Percentiles rank a stretch among this genome's conserved stretches.
Evolutionary conservation across 1,140 invertebrate genomes (phyloP).

Genomic region (Aphelenchoides fujianensis): DNA sequence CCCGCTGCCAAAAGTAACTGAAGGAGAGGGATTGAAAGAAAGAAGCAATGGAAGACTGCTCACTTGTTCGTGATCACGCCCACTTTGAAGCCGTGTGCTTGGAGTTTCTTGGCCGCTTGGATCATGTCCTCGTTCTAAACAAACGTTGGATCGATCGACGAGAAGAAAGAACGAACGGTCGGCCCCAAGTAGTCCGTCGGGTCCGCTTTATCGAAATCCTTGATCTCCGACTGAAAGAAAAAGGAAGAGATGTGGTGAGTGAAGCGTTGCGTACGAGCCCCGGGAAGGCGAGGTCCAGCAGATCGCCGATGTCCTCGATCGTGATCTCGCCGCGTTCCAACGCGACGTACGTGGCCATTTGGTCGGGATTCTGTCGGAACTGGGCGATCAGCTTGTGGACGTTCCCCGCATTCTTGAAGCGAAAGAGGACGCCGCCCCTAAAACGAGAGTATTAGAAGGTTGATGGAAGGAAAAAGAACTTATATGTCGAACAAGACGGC

Average conservation of each 20-base stretch:
- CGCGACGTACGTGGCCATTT: not conserved
- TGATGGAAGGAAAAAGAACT: too few relatives aligned
- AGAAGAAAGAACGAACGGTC: not conserved
- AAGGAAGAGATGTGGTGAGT: too few relatives aligned
- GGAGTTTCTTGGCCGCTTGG: constrained; percentile 13
- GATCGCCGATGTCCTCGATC: not conserved
- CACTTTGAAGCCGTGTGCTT: constrained; percentile 16
- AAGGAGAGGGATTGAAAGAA: too few relatives aligned
- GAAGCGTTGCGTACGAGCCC: not conserved
- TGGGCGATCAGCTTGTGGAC: not conserved
- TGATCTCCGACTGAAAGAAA: not conserved
- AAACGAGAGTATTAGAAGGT: too few relatives aligned
- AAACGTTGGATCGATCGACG: not conserved
- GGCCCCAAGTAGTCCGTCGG: not conserved
- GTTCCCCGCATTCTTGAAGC: not conserved
- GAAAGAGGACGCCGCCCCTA: not conserved
- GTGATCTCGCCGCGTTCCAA: not conserved
- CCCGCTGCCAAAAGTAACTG: too few relatives aligned
- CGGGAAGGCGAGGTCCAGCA: not conserved
- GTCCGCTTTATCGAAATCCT: not conserved
- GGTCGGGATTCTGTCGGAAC: not conserved
- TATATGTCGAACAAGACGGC: not conserved
- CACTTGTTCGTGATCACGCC: constrained; percentile 26
- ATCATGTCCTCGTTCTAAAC: not conserved
- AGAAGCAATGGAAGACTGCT: too few relatives aligned